Evolutionary conservation across 2,113 vertebrate genomes (phyloP).

Genomic region (Passer montanus): DNA sequence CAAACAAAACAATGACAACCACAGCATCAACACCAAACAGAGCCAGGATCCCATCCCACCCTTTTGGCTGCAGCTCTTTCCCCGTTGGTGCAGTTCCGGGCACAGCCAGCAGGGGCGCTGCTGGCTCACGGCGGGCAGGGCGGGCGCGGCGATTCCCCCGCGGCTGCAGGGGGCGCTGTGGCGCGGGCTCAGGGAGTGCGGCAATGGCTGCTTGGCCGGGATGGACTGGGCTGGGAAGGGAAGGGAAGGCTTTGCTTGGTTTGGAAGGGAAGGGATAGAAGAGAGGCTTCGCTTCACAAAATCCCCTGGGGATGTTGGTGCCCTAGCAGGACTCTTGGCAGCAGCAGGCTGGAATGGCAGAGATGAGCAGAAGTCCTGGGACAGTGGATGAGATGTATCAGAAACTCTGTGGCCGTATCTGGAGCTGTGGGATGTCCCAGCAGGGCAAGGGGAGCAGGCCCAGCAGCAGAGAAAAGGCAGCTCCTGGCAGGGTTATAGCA

Average conservation of each 20-base stretch:
- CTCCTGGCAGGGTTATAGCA: background rate
- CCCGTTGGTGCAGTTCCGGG: accelerated
- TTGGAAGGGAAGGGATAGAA: background rate
- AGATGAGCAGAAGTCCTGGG: background rate
- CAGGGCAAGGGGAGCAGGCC: background rate
- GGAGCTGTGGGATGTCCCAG: background rate
- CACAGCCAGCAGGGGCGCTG: background rate
- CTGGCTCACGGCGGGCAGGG: too few relatives aligned
- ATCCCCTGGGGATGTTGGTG: background rate
- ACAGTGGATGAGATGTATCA: background rate
- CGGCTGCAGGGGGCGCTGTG: background rate
- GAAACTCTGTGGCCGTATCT: background rate
- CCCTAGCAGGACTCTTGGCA: background rate
- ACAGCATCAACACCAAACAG: background rate
- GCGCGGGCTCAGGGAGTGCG: accelerated
- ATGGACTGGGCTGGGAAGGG: too few relatives aligned
- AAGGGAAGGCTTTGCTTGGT: too few relatives aligned
- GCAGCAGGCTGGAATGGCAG: background rate
- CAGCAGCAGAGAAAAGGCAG: background rate
- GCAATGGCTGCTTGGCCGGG: background rate
- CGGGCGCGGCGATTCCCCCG: background rate
- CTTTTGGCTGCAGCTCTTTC: accelerated
- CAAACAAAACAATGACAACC: background rate
- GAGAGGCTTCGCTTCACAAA: background rate
- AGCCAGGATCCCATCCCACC: accelerated